Conservation (phyloP, 2,113 vertebrate genomes). For the Callopanchax toddi region DNA sequence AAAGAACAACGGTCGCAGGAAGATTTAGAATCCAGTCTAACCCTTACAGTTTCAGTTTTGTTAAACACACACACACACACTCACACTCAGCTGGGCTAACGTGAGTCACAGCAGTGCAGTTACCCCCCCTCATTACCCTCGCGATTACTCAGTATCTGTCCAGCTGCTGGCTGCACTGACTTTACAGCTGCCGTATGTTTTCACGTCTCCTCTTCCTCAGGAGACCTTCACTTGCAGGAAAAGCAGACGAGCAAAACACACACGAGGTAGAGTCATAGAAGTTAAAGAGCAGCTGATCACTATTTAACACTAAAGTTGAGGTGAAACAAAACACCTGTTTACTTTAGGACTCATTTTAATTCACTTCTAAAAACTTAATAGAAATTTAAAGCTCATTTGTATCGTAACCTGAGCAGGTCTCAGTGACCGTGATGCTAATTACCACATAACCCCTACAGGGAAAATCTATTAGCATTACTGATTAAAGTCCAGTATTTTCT, state of each 20-base stretch:
- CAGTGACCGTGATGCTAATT: no score
- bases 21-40: constrained; percentile 39
- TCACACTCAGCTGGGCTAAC: constrained; percentile 48
- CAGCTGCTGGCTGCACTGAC: constrained; percentile 53
- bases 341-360: no score
- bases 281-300: no score
- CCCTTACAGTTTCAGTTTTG: constrained; percentile 54
- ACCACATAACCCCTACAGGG: no score
- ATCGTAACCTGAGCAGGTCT: no score
- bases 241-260: constrained; percentile 32
- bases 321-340: no score
- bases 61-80: constrained; percentile 49
- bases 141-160: constrained; percentile 68
- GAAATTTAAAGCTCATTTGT: no score
- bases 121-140: constrained; percentile 47
- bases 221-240: constrained; percentile 14
- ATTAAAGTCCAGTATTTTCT: no score
- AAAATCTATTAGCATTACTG: no score
- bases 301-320: no score
- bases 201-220: constrained; percentile 29
- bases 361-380: no score
- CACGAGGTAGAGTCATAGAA: neutral
- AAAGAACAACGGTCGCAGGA: constrained; percentile 24
- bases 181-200: constrained; percentile 38
- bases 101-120: constrained; percentile 68